Conservation (phyloP, 1,140 invertebrate species). For the Lucilia cuprina region DNA sequence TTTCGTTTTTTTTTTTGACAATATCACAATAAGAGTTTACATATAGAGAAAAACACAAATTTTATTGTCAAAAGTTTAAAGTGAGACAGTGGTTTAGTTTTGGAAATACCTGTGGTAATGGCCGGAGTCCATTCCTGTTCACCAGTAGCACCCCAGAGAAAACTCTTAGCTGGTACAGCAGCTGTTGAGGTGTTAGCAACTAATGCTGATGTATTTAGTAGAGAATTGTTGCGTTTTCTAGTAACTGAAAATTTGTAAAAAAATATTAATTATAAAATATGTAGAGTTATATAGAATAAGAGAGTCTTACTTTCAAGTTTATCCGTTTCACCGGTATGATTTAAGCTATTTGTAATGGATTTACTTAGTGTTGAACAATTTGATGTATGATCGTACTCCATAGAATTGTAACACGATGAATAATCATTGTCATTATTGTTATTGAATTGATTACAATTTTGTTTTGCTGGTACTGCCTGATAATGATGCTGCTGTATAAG, state of each 20-base stretch:
- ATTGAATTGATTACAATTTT: slow-evolving; percentile 42
- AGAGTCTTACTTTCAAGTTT: slow-evolving; percentile 47
- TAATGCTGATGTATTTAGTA: slow-evolving; percentile 45
- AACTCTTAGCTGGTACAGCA: slow-evolving; percentile 70
- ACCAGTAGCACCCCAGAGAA: slow-evolving; percentile 89
- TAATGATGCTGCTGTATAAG: slow-evolving; percentile 94
- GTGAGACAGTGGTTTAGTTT: not conserved
- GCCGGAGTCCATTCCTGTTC: slow-evolving; percentile 96
- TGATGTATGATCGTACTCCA: slow-evolving; percentile 52
- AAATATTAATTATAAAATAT: too few relatives aligned
- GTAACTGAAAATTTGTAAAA: slow-evolving; percentile 42
- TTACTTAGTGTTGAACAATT: slow-evolving; percentile 46
- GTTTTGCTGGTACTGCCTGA: slow-evolving; percentile 75
- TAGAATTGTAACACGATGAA: slow-evolving; percentile 40
- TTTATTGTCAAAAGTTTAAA: not conserved
- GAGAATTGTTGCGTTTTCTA: slow-evolving; percentile 52
- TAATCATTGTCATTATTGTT: slow-evolving; percentile 53
- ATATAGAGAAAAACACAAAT: not conserved
- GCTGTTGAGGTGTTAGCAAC: slow-evolving; percentile 51
- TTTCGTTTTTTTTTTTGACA: slow-evolving; percentile 18
- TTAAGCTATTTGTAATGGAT: slow-evolving; percentile 40
- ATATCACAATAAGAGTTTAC: slow-evolving; percentile 10
- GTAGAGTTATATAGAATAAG: too few relatives aligned
- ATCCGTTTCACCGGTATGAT: slow-evolving; percentile 42
- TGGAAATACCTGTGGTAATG: slow-evolving; percentile 82